These are phyloP conservation scores for Sphaerodactylus townsendi DNA, from an alignment of 2,113 vertebrate species.

Conservation along the genomic window DNA sequence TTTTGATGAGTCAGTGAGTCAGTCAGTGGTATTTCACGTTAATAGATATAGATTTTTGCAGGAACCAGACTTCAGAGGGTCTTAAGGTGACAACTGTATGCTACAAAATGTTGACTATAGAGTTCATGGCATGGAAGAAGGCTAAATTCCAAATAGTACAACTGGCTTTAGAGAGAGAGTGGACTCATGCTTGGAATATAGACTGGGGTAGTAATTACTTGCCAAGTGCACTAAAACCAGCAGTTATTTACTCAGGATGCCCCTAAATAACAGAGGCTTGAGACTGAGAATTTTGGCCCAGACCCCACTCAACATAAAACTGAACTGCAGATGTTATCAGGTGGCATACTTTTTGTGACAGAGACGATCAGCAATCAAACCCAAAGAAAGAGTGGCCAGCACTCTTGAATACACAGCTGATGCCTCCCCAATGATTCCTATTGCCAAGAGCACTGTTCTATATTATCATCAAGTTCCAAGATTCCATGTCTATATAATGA, in stretches of 20 bases:
- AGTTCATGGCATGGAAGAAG: not conserved
- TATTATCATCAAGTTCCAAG: conserved; percentile 63
- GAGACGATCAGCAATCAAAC: not conserved
- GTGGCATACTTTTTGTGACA: not conserved
- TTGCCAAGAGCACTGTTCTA: conserved; percentile 53
- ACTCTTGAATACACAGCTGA: conserved; percentile 20
- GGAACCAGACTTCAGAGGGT: not conserved
- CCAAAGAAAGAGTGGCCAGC: not conserved
- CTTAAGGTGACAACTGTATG: not conserved
- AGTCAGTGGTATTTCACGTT: no score
- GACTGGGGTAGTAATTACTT: not conserved
- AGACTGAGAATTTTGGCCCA: not conserved
- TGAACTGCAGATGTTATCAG: not conserved
- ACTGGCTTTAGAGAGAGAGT: not conserved
- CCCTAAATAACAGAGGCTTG: not conserved
- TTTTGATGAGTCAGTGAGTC: no score
- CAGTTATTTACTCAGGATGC: not conserved
- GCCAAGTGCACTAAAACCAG: not conserved
- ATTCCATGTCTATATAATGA: conserved; percentile 60
- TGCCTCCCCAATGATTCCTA: conserved; percentile 45
- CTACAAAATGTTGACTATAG: not conserved
- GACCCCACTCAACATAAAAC: not conserved
- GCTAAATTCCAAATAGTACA: not conserved
- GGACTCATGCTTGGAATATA: not conserved
- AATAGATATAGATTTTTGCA: no score